Base-by-base conservation (phyloP, 2,888 invertebrate genomes). In the Drepana falcataria region DNA sequence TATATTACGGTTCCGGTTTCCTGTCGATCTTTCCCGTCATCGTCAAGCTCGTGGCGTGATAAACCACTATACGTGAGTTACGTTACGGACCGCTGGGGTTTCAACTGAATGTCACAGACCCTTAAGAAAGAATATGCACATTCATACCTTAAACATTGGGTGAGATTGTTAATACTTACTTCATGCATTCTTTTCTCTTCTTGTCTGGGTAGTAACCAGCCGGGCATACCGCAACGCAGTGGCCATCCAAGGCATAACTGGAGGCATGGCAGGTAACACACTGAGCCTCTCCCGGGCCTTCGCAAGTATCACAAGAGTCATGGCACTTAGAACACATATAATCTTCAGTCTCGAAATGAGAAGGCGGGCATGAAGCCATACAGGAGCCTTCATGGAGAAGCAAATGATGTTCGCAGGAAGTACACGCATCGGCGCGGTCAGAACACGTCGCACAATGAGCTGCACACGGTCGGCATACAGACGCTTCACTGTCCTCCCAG, bases 361-460 rank as follows among this genome's bases (percentile, higher is more conserved):
- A 93, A 21, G 93, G 77, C 0, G 97, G 97, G 84, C 97, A 97
- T 0, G 96, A 94, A 4, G 97, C 95, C 67, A 96, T 92, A 83
- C 97, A 97, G 69, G 94, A 94, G 71, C 95, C 95, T 62, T 95
- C 94, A 77, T 95, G 94, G 73, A 97, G 93, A 52, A 97, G 94
- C 60, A 97, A 90, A 76, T 97, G 96, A 81, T 96, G 96, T 71
- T 97, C 96, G 79, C 97, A 97, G 65, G 95, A 96, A 48, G 95
- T 96, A 75, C 97, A 97, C 63, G 94, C 93, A 68, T 96, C 95
- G 3, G 96, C 95, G 61, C 95, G 92, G 66, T 96, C 95, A 65
- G 95, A 95, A 73, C 97, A 97, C 57, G 95, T 95, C 35, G 95
- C 95, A 76, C 97, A 97, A 77, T 97, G 96, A 5, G 96, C 94